Percentiles rank a stretch among this genome's conserved stretches.
Evolutionary conservation across 2,113 vertebrate species (phyloP).

Genomic region (Antechinus stuartii): DNA sequence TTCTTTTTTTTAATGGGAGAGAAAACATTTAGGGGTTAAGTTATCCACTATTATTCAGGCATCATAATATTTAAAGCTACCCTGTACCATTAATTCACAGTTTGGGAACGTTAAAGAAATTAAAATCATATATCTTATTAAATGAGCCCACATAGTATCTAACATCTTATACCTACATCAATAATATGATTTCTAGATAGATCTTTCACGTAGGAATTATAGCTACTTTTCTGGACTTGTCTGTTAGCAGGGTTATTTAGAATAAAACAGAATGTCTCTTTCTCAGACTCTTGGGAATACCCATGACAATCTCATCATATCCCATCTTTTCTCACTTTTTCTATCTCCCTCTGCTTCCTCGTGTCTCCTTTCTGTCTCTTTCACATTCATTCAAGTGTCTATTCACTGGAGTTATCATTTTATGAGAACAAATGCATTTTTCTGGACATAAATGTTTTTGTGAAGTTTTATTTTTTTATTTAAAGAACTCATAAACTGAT

Average conservation of each 20-base stretch:
- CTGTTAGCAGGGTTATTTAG: slow-evolving; percentile 16
- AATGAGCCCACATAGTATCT: background rate
- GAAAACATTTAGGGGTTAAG: slow-evolving; percentile 27
- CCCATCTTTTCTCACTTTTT: background rate
- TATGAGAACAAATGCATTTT: background rate
- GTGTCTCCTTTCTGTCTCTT: background rate
- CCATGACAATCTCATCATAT: background rate
- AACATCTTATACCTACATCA: slow-evolving; percentile 34
- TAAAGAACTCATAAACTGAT: background rate
- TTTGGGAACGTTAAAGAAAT: slow-evolving; percentile 65
- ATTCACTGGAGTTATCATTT: background rate
- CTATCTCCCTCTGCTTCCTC: background rate
- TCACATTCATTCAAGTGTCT: background rate
- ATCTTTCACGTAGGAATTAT: background rate
- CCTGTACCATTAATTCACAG: slow-evolving; percentile 42
- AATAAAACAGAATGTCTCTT: background rate
- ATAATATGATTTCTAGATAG: slow-evolving; percentile 16
- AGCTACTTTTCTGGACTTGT: background rate
- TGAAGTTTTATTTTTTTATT: background rate
- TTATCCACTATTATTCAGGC: slow-evolving; percentile 29
- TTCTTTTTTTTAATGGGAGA: slow-evolving; percentile 26
- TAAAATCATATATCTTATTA: slow-evolving; percentile 55
- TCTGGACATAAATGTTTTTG: background rate
- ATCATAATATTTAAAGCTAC: background rate
- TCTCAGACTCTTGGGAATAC: background rate